These are phyloP conservation scores for Hydrochoerus hydrochaeris DNA, from an alignment of 2,113 vertebrate genomes.

Conservation along the genomic window DNA sequence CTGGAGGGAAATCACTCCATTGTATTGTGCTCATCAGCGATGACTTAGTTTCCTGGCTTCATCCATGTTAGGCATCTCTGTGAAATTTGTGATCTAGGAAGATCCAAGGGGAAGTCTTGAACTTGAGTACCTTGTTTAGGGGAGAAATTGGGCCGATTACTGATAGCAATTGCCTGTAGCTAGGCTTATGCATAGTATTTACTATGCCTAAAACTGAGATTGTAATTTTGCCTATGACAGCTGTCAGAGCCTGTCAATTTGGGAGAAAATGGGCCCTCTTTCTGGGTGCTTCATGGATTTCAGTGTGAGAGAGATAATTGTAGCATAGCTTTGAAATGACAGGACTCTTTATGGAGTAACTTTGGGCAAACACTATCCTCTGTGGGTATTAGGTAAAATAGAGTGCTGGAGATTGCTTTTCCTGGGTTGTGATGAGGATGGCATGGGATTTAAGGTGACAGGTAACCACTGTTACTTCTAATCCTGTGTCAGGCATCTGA, in stretches of 20 bases:
- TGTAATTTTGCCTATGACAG: not conserved
- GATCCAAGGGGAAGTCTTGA: not conserved
- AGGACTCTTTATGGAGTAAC: not conserved
- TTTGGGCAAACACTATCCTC: not conserved
- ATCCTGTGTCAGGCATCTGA: not conserved
- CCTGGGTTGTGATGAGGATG: not conserved
- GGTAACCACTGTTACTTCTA: not conserved
- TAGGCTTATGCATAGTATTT: not conserved
- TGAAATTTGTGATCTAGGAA: not conserved
- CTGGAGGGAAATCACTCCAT: not conserved
- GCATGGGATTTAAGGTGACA: not conserved
- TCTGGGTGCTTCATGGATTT: not conserved
- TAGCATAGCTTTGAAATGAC: not conserved
- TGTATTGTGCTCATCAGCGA: not conserved
- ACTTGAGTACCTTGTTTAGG: not conserved
- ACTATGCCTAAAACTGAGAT: not conserved
- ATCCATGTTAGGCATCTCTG: not conserved
- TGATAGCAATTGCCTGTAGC: not conserved
- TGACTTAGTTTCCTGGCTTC: not conserved
- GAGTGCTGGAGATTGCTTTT: not conserved
- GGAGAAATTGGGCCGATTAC: not conserved
- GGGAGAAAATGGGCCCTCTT: not conserved
- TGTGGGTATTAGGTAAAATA: not conserved
- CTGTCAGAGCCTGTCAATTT: not conserved
- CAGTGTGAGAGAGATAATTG: not conserved